Conservation (phyloP, 1,140 invertebrate species). For the Muscidifurax raptorellus region DNA sequence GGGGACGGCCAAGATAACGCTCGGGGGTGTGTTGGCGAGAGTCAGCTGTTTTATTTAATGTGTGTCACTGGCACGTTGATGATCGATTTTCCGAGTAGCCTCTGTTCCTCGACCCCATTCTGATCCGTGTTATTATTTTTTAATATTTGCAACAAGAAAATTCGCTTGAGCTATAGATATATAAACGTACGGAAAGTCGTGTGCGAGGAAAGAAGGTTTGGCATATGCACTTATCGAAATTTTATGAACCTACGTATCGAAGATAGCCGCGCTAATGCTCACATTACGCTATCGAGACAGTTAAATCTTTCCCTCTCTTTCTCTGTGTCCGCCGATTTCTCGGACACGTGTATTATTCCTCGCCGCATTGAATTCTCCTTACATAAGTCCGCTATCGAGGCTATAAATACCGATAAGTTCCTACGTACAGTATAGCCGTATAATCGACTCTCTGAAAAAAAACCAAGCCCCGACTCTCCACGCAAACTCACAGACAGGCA, state of each 20-base stretch:
- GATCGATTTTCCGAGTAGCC: constrained; percentile 30
- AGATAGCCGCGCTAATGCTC: not conserved
- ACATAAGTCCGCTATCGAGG: not conserved
- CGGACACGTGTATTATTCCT: not conserved
- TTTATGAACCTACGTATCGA: not conserved
- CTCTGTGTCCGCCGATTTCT: not conserved
- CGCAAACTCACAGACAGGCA: not conserved
- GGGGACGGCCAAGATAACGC: constrained; percentile 31
- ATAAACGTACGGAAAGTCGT: too few relatives aligned
- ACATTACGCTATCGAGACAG: not conserved
- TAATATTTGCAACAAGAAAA: not conserved
- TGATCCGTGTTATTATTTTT: not conserved
- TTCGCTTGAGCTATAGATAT: not conserved
- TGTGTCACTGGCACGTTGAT: constrained; percentile 68
- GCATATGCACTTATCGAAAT: not conserved
- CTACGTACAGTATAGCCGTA: not conserved
- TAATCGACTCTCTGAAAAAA: not conserved
- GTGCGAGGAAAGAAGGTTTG: not conserved
- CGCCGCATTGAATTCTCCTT: not conserved
- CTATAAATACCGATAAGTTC: constrained; percentile 1
- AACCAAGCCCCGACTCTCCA: not conserved
- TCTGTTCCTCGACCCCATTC: not conserved
- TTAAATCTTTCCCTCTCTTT: not conserved
- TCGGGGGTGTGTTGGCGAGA: constrained; percentile 27
- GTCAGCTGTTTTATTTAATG: constrained; percentile 70